Evolutionary conservation across 2,113 vertebrate species (phyloP).

Genomic region (Suricata suricatta): DNA sequence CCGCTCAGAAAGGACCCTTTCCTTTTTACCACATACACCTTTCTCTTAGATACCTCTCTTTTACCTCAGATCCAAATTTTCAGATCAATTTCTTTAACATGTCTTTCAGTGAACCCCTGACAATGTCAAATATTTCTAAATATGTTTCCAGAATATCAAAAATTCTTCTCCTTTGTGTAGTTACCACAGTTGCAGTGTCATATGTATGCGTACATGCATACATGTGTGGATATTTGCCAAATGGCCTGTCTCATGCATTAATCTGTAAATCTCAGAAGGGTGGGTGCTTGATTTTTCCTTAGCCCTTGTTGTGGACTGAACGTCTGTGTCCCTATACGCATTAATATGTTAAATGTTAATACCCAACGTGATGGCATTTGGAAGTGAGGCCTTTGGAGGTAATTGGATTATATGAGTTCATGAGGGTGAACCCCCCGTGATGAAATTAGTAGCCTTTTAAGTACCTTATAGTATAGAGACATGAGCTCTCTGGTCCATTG

Average conservation of each 20-base stretch:
- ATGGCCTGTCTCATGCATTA: neutral
- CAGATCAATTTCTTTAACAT: neutral
- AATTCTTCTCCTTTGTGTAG: neutral
- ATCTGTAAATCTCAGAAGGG: neutral
- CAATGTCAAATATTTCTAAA: neutral
- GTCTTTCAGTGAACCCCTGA: neutral
- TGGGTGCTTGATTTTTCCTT: neutral
- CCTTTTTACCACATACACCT: rapidly evolving
- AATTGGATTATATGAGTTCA: neutral
- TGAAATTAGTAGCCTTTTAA: neutral
- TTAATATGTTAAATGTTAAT: neutral
- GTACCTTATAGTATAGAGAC: neutral
- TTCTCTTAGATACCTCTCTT: neutral
- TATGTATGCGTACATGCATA: neutral
- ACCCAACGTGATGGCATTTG: neutral
- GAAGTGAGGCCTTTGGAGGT: neutral
- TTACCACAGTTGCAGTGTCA: neutral
- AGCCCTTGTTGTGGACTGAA: neutral
- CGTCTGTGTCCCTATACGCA: neutral
- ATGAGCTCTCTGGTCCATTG: neutral
- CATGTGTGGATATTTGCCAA: neutral
- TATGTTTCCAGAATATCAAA: neutral
- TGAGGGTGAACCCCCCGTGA: neutral
- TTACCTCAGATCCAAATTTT: neutral
- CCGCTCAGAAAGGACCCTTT: neutral